Evolutionary conservation across 2,888 invertebrate species (phyloP).

Genomic region (Emesis furor): DNA sequence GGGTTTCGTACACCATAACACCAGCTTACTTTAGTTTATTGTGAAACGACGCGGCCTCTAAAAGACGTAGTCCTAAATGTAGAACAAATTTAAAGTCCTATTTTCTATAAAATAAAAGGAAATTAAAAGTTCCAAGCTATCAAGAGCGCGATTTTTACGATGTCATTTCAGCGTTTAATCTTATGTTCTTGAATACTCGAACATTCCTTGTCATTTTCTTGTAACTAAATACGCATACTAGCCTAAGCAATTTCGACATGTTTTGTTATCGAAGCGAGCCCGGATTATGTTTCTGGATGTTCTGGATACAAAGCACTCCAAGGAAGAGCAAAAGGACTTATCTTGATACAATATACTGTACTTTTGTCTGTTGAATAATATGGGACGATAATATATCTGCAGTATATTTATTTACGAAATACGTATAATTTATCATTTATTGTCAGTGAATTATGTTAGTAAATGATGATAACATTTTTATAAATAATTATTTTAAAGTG

Average conservation of each 20-base stretch:
- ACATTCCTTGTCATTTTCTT: constrained; percentile 11
- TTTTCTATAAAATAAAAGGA: neutral
- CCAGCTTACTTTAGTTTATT: too few relatives aligned
- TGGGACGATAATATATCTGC: neutral
- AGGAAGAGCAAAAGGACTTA: constrained; percentile 4
- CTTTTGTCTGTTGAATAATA: neutral
- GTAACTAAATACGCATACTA: neutral
- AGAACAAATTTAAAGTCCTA: neutral
- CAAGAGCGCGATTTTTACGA: neutral
- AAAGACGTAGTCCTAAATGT: neutral
- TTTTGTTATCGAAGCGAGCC: constrained; percentile 6
- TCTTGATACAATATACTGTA: neutral
- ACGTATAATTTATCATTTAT: too few relatives aligned
- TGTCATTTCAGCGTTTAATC: neutral
- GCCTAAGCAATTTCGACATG: constrained; percentile 1
- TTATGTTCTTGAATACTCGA: neutral
- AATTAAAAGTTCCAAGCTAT: neutral
- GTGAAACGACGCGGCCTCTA: neutral
- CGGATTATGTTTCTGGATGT: constrained; percentile 14
- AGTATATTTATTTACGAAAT: too few relatives aligned
- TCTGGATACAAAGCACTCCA: neutral
- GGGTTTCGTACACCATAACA: too few relatives aligned
- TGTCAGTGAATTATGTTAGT: too few relatives aligned
- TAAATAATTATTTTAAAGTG: too few relatives aligned
- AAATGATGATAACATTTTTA: too few relatives aligned